Conservation (phyloP, 2,113 vertebrate genomes). For the Anseranas semipalmata region DNA sequence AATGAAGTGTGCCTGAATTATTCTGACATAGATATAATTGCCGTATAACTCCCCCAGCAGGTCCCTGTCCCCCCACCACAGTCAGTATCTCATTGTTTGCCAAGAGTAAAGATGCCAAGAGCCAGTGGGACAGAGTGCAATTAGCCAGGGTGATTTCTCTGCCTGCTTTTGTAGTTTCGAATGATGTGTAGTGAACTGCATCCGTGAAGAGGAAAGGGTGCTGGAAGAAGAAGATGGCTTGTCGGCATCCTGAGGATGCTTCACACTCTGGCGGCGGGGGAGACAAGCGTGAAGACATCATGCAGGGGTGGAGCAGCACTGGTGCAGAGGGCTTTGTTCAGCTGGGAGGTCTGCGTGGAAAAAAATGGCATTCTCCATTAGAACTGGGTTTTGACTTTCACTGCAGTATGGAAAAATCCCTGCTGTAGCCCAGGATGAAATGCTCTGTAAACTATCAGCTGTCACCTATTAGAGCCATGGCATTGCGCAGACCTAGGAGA, state of each 20-base stretch:
- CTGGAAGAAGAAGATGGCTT: not conserved
- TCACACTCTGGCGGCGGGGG: accelerated
- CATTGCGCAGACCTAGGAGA: not conserved
- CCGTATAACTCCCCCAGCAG: not conserved
- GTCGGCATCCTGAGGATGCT: not conserved
- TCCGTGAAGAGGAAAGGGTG: not conserved
- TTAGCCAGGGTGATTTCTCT: conserved; percentile 31
- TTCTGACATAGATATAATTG: conserved; percentile 59
- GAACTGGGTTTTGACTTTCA: not conserved
- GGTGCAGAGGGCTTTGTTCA: not conserved
- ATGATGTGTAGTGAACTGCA: not conserved
- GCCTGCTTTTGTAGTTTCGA: conserved; percentile 43
- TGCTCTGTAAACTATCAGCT: not conserved
- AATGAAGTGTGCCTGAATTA: conserved; percentile 45
- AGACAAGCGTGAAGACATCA: not conserved
- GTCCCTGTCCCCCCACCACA: conserved; percentile 22
- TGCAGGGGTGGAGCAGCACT: not conserved
- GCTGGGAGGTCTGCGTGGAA: not conserved
- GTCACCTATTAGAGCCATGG: not conserved
- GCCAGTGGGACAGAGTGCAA: conserved; percentile 22
- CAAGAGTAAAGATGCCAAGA: conserved; percentile 19
- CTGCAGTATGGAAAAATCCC: not conserved
- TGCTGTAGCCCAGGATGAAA: not conserved
- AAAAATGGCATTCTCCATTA: not conserved
- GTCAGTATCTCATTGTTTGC: conserved; percentile 57